A percentile compares a stretch with the other conserved stretches of the same genome.
Conservation (phyloP, 2,797 vertebrate genomes). For the Platyrinchus mystaceus region DNA sequence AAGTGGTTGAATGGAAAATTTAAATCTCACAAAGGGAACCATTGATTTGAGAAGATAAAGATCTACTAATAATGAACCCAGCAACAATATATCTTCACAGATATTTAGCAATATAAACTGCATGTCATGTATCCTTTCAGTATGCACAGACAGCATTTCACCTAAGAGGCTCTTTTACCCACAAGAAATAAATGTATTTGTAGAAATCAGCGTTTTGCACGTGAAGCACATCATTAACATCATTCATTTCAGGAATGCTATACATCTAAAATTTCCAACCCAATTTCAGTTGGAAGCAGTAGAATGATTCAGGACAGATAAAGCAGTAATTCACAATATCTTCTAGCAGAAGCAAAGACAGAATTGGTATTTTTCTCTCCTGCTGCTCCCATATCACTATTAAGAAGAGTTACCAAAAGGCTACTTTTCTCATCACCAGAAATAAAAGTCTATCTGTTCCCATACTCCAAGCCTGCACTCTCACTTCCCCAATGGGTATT, state of each 20-base stretch:
- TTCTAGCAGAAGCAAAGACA: background rate
- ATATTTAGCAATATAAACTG: slow-evolving; percentile 1
- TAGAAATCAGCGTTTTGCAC: background rate
- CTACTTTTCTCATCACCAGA: background rate
- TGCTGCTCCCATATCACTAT: background rate
- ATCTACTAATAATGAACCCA: slow-evolving; percentile 34
- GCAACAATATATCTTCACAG: slow-evolving; percentile 21
- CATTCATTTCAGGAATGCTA: background rate
- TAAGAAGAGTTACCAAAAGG: background rate
- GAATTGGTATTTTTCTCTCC: background rate
- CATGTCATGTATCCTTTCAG: background rate
- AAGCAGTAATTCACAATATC: background rate
- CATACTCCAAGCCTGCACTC: background rate
- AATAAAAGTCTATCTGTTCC: background rate
- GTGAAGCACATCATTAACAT: background rate
- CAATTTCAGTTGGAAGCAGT: background rate
- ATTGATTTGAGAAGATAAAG: slow-evolving; percentile 56
- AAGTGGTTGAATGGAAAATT: slow-evolving; percentile 35
- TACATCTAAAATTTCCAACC: background rate
- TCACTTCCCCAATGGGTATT: background rate
- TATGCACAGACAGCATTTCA: background rate
- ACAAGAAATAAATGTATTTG: background rate
- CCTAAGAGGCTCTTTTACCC: background rate
- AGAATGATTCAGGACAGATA: background rate
- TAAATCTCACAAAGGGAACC: slow-evolving; percentile 35